Evolutionary conservation across 35 echinoderm and acorn worm genomes (phyloP).

Genomic region (Stichopus chloronotus): DNA sequence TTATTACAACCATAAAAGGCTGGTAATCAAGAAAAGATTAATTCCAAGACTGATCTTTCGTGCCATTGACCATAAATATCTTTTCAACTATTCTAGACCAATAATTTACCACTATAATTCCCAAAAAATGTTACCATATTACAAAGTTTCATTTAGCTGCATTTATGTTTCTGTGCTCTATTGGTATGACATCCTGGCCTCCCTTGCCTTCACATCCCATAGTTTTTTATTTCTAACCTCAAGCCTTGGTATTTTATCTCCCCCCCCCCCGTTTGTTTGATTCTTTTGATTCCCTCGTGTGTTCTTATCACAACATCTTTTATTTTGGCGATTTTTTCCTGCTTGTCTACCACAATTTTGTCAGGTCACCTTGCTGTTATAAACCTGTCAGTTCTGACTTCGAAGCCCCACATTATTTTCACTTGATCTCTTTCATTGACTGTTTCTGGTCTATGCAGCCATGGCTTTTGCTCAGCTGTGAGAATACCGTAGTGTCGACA

Average conservation of each 20-base stretch:
- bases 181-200: not conserved
- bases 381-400: not conserved
- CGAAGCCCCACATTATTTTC: conserved; percentile 6
- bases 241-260: not conserved
- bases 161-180: too few species aligned
- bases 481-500: not conserved
- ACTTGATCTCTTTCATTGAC: not conserved
- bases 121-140: too few species aligned
- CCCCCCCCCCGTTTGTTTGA: not conserved
- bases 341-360: not conserved
- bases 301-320: not conserved
- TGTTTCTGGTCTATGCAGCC: not conserved
- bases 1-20: too few species aligned
- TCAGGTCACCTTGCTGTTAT: not conserved
- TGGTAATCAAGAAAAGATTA: too few species aligned
- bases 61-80: too few species aligned
- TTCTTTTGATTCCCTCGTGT: not conserved
- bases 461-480: not conserved
- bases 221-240: not conserved
- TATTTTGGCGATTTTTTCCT: not conserved
- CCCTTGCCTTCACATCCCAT: not conserved
- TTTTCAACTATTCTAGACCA: too few species aligned
- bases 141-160: too few species aligned
- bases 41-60: too few species aligned
- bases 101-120: too few species aligned